phyloP scores from a whole-genome alignment of 2,888 invertebrate genomes.

The Carpatolechia fugitivella region DNA sequence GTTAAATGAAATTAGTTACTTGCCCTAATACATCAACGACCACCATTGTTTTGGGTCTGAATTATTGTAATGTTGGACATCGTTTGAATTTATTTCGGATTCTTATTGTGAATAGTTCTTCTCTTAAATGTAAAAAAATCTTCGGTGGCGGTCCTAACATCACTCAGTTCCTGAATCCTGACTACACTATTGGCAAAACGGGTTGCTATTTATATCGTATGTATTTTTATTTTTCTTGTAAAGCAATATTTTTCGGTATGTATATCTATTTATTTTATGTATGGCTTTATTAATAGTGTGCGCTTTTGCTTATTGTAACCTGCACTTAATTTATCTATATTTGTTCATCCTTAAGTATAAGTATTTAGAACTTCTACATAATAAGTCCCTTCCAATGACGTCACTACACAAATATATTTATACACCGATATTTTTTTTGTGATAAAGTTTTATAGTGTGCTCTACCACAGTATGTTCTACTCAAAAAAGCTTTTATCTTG shows the following conservation, averaged over 20 bases:
- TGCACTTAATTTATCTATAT: slow-evolving; percentile 4
- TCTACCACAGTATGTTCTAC: no score
- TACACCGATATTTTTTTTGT: no score
- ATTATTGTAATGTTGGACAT: no score
- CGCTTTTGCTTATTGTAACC: slow-evolving; percentile 23
- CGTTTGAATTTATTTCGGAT: not conserved
- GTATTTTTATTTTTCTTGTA: not conserved
- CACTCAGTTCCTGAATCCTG: not conserved
- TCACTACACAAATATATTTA: no score
- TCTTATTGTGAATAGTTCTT: not conserved
- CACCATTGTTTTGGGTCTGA: no score
- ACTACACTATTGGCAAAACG: not conserved
- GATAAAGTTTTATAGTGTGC: no score
- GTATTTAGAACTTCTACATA: not conserved
- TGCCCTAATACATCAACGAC: no score
- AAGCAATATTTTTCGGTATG: not conserved
- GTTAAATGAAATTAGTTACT: no score
- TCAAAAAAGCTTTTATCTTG: no score
- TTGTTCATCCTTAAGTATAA: no score
- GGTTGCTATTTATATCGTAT: not conserved
- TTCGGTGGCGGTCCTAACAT: slow-evolving; percentile 5
- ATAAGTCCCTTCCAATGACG: not conserved
- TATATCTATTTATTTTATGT: slow-evolving; percentile 20
- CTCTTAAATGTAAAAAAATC: not conserved
- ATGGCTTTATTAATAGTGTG: slow-evolving; percentile 23